Base-by-base conservation (phyloP, 2,888 invertebrate species). In the Dryocosmus kuriphilus region DNA sequence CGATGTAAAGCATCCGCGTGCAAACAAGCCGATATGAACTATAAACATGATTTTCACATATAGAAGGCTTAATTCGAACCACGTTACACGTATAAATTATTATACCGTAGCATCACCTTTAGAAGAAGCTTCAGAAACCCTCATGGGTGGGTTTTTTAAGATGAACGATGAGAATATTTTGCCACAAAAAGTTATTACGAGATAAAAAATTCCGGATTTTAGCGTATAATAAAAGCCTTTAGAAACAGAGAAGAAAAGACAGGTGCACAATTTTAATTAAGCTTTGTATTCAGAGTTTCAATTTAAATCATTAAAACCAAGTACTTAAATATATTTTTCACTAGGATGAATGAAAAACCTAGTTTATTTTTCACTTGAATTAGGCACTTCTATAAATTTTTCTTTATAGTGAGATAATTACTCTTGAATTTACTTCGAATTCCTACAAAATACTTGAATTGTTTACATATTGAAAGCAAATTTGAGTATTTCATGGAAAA, bases 21-120 rank as follows among this genome's bases (percentile, higher is more conserved):
- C n/a, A 11, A 57, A 57, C 67, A 67, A 67, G 67, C 41, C 30
- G 67, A 32, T 62, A 27, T 30, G 67, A 41, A 67, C 67, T 65
- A 65, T 65, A 65, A 65, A 65, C 65, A 65, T 41, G 16, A 22
- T 62, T 35, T 63, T 35, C 63, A 63, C 35, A 35, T 38, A 11
- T 6, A 35, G n/a, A 65, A 65, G 38, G 67, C 41, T 46, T 67
- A 67, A 67, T 67, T 67, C 67, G 27, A 67, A 67, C 67, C 67
- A 67, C 27, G 22, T 46, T 67, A 46, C 24, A 46, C 14, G 5
- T 22, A 41, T 22, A 24, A 16, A 65, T 65, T 65, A 65, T 65
- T 38, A 65, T 38, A 63, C 22, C 62, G 19, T 19, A 62, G 9
- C 4, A n/a, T 62, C 62, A 9, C 30, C 62, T 30, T 32, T 32